Evolutionary conservation across 2,888 invertebrate genomes (phyloP).

Genomic region (Tridacna crocea): DNA sequence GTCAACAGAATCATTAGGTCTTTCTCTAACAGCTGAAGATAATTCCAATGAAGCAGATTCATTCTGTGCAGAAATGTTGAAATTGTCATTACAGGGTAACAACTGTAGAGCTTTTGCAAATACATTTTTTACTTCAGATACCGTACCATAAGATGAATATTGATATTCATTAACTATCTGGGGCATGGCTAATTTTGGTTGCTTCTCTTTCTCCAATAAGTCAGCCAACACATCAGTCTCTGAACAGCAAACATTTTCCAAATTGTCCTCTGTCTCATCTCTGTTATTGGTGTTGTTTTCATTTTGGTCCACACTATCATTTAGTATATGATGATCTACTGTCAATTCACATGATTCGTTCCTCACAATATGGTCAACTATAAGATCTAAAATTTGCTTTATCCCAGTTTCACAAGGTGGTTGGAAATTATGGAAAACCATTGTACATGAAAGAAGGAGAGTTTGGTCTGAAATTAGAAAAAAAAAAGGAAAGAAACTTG

Average conservation of each 20-base stretch:
- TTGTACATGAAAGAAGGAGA: not conserved
- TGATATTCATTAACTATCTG: no score
- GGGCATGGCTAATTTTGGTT: no score
- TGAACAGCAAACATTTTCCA: no score
- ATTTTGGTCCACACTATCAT: not conserved
- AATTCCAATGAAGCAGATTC: not conserved
- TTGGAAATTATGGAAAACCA: not conserved
- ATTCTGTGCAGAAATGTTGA: not conserved
- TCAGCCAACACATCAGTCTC: no score
- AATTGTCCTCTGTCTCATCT: no score
- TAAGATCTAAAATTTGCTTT: not conserved
- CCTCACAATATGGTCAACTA: not conserved
- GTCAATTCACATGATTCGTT: not conserved
- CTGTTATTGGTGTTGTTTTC: not conserved
- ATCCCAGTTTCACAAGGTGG: not conserved
- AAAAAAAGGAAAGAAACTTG: no score
- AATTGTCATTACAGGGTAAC: not conserved
- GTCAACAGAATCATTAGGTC: not conserved
- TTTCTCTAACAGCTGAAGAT: not conserved
- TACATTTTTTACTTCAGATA: not conserved
- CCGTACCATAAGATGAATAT: no score
- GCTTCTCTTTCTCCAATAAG: no score
- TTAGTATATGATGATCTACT: no score
- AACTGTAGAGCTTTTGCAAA: constrained; percentile 7
- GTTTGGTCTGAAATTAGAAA: no score